These are phyloP conservation scores for Hippocampus guttulatus DNA, from an alignment of 2,113 vertebrate genomes.

Conservation along the genomic window DNA sequence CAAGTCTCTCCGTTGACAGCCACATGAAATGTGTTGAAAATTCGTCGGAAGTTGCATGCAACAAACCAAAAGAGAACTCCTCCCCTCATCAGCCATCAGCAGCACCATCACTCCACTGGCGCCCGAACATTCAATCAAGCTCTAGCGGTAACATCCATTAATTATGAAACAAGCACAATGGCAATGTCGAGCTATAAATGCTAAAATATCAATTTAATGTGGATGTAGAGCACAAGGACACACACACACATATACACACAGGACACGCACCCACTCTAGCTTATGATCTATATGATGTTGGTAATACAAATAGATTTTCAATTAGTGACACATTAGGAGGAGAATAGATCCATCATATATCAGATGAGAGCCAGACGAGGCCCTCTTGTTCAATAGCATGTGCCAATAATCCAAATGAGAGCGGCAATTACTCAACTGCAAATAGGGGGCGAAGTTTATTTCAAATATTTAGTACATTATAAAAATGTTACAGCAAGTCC, in stretches of 20 bases:
- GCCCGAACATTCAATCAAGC: conserved; percentile 5
- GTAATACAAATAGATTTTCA: conserved; percentile 35
- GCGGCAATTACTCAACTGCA: background rate
- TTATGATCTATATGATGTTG: conserved; percentile 26
- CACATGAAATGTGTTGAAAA: conserved; percentile 5
- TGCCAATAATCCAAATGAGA: background rate
- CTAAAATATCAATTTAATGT: background rate
- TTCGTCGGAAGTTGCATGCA: background rate
- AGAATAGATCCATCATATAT: conserved; percentile 11
- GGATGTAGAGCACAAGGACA: conserved; percentile 6
- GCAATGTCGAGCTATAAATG: conserved; percentile 24
- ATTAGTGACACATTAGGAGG: conserved; percentile 25
- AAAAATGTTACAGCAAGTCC: too few species aligned
- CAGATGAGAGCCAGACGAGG: conserved; percentile 4
- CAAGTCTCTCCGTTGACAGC: conserved; percentile 1
- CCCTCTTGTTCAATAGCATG: background rate
- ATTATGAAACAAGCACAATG: conserved; percentile 37
- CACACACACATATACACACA: conserved; percentile 3
- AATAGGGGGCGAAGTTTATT: background rate
- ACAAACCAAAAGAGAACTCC: background rate
- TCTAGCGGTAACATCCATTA: conserved; percentile 24
- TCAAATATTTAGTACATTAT: background rate
- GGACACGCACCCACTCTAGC: conserved; percentile 18
- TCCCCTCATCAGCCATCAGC: background rate
- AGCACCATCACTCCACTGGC: background rate